Evolutionary conservation across 2,113 vertebrate species (phyloP).

Genomic region (Pongo pygmaeus): DNA sequence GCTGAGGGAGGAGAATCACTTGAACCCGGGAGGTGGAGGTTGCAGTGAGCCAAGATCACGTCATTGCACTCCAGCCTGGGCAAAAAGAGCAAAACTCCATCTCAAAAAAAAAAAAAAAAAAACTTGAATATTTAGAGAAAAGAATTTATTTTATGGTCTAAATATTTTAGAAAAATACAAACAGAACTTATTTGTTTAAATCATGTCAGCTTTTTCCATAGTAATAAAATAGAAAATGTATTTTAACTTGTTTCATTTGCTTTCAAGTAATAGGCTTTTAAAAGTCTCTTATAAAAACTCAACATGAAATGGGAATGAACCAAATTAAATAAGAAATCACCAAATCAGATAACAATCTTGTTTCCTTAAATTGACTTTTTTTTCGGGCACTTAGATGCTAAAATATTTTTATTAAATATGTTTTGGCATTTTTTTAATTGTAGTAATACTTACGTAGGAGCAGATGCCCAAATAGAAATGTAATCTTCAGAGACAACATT

Average conservation of each 20-base stretch:
- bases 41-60: no score
- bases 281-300: not conserved
- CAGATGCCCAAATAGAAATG: not conserved
- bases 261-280: not conserved
- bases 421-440: not conserved
- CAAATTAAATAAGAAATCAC: not conserved
- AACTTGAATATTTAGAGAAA: not conserved
- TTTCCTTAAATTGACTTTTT: not conserved
- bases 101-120: no score
- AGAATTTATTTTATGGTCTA: not conserved
- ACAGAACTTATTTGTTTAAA: not conserved
- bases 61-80: no score
- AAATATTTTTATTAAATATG: slow-evolving; percentile 11
- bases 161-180: slow-evolving; percentile 14
- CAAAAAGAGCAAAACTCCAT: no score
- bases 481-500: not conserved
- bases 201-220: not conserved
- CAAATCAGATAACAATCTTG: not conserved
- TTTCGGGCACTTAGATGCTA: not conserved
- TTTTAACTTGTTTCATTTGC: not conserved
- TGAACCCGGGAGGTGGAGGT: no score
- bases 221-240: not conserved
- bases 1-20: no score
- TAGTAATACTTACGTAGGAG: not conserved
- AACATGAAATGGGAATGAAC: not conserved